Conservation (phyloP, 1,140 invertebrate species). For the Sitodiplosis mosellana region DNA sequence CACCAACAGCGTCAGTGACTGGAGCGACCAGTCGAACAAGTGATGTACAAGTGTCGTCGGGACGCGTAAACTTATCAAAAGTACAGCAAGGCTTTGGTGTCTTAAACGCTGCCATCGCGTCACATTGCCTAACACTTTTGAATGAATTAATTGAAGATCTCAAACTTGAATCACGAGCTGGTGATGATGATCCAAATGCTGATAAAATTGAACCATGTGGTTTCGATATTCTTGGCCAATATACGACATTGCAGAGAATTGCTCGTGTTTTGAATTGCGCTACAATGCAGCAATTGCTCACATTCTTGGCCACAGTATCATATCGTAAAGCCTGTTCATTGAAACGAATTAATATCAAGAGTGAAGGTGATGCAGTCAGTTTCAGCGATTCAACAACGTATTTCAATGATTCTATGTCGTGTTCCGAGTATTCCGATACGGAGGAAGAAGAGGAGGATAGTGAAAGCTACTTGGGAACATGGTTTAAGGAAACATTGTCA, state of each 20-base stretch:
- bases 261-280: constrained; percentile 24
- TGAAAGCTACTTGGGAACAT: constrained; percentile 76
- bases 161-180: constrained; percentile 39
- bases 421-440: constrained; percentile 71
- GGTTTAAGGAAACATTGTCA: constrained; percentile 82
- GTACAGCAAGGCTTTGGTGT: constrained; percentile 63
- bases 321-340: constrained; percentile 76
- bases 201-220: constrained; percentile 23
- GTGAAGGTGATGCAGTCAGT: constrained; percentile 65
- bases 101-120: constrained; percentile 59
- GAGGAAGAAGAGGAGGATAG: constrained; percentile 58
- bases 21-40: constrained; percentile 5
- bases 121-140: constrained; percentile 48
- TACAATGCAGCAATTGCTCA: constrained; percentile 57
- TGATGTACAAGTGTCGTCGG: constrained; percentile 14
- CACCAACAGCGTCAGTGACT: background rate
- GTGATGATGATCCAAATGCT: constrained; percentile 18
- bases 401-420: constrained; percentile 79
- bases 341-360: constrained; percentile 53
- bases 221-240: constrained; percentile 24
- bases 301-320: constrained; percentile 69
- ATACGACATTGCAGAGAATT: constrained; percentile 32
- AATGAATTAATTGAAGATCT: constrained; percentile 47
- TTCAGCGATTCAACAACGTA: constrained; percentile 80
- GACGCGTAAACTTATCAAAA: constrained; percentile 23